Percentiles rank a stretch among this genome's conserved stretches.
Evolutionary conservation across 2,888 invertebrate species (phyloP).

Genomic region (Tupiocoris notatus): DNA sequence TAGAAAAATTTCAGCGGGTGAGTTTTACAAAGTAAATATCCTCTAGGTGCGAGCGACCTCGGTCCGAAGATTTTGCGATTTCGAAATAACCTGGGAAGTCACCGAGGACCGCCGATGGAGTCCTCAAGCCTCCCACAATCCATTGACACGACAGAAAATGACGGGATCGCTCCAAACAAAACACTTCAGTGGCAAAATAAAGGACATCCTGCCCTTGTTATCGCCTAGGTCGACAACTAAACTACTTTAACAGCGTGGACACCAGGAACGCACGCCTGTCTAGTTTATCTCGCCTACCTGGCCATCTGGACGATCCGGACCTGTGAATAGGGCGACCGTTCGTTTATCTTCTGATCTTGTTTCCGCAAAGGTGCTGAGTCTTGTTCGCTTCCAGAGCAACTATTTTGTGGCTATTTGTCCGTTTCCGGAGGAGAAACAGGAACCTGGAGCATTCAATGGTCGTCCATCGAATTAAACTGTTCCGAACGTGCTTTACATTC

Average conservation of each 20-base stretch:
- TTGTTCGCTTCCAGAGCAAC: not conserved
- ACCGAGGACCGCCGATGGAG: not conserved
- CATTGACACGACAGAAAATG: not conserved
- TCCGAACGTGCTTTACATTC: not conserved
- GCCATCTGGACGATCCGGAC: not conserved
- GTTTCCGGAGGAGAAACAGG: not conserved
- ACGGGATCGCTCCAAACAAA: not conserved
- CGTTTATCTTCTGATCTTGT: not conserved
- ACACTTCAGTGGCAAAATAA: not conserved
- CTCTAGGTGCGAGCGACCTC: too few relatives aligned
- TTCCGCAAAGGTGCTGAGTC: not conserved
- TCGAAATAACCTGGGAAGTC: too few relatives aligned
- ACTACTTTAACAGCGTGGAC: not conserved
- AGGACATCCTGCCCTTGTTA: not conserved
- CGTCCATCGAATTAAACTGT: not conserved
- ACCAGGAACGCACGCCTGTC: constrained; percentile 11
- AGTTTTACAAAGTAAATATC: too few relatives aligned
- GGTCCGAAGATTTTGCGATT: too few relatives aligned
- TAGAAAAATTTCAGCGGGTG: too few relatives aligned
- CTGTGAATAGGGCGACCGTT: not conserved
- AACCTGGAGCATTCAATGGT: not conserved
- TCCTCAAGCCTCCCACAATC: not conserved
- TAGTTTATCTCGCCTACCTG: not conserved
- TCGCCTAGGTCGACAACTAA: not conserved
- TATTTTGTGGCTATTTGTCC: not conserved